Percentiles rank a stretch among this genome's conserved stretches.
These are phyloP conservation scores for Calliphora vicina DNA, from an alignment of 1,140 invertebrate genomes.

Conservation along the genomic window DNA sequence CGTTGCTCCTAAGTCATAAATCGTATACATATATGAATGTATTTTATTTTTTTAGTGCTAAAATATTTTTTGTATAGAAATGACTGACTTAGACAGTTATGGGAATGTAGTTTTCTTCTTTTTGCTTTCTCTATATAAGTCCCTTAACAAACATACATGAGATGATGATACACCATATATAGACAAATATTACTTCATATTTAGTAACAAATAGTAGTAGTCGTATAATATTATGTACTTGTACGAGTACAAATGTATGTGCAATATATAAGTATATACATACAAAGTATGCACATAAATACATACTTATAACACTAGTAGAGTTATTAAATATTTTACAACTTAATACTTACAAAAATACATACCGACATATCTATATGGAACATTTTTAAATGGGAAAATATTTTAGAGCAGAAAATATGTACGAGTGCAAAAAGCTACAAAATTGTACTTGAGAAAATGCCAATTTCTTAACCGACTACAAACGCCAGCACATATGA, in stretches of 20 bases:
- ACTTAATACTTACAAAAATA: not conserved
- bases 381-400: not conserved
- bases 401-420: not conserved
- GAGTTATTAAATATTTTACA: slow-evolving; percentile 14
- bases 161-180: not conserved
- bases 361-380: not conserved
- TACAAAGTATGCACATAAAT: not conserved
- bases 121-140: not conserved
- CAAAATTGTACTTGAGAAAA: not conserved
- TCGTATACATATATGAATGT: not conserved
- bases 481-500: too few species aligned
- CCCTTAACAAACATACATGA: not conserved
- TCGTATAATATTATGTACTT: too few species aligned
- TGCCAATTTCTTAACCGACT: slow-evolving; percentile 12
- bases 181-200: too few species aligned
- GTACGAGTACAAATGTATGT: too few species aligned
- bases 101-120: not conserved
- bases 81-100: not conserved
- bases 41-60: not conserved
- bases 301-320: not conserved
- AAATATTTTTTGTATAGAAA: too few species aligned
- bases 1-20: not conserved
- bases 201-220: too few species aligned
- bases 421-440: not conserved
- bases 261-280: too few species aligned